Evolutionary conservation across 1,140 invertebrate genomes (phyloP), one percentile per base, ranked within the genome.

Genomic region (Amphibalanus amphitrite): DNA sequence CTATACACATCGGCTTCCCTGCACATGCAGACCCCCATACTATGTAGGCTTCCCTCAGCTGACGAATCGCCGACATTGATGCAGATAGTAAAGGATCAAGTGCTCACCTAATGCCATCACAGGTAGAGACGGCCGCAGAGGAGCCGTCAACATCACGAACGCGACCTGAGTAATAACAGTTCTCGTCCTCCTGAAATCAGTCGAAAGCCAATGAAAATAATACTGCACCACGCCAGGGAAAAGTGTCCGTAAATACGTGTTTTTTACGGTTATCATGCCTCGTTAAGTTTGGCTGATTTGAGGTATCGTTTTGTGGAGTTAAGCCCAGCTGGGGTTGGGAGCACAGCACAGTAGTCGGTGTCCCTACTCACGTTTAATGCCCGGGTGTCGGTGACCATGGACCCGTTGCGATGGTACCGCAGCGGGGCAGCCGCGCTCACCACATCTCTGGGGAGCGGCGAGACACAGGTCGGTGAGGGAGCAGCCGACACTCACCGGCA

Each of bases 91-190:
- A n/a, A n/a, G n/a, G n/a, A n/a, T n/a, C n/a, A n/a, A n/a, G 26
- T 69, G 71, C 75, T 77, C 77, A 84, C 83, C 82, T 87, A 67
- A 95, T 80, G 29, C 89, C 87, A 76, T 84, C 81, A 78, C 93
- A 95, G 15, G 92, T 94, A 68, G 92, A 95, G 25, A 95, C 74
- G 0, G 92, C 93, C 67, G 86, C 92, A 86, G 89, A 90, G 0
- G 92, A 94, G 40, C 84, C 81, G 10, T 84, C 81, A 72, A 85
- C 81, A 71, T 84, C 86, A 73, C 86, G 80, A n/a, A 95, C 84
- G 67, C 82, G 86, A 30, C 93, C 93, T 78, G 89, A 85, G 77
- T 94, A 94, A 77, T 92, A 89, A 80, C 91, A 94, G 75, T 92
- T 79, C 72, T 87, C 85, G 30, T 84, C 75, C 76, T 89, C 87